phyloP scores from a whole-genome alignment of 2,113 vertebrate genomes.

The Pseudopipra pipra region DNA sequence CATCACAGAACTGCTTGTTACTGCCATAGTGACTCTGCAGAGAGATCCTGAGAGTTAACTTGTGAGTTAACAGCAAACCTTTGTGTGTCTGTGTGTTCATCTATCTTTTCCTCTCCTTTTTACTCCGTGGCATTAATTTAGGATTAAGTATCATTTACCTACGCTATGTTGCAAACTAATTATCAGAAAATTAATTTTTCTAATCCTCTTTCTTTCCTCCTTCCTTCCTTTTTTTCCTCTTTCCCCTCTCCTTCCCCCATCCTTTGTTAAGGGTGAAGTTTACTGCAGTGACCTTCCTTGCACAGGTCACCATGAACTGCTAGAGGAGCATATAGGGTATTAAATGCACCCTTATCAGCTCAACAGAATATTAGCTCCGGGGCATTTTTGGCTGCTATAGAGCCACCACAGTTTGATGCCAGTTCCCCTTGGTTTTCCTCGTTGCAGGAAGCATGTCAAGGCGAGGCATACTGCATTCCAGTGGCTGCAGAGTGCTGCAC shows the following conservation, averaged over 20 bases:
- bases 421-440: not conserved
- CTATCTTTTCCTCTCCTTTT: not conserved
- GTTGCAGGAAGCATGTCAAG: not conserved
- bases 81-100: not conserved
- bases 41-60: not conserved
- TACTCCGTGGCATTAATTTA: not conserved
- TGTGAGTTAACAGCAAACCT: not conserved
- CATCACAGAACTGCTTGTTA: not conserved
- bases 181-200: not conserved
- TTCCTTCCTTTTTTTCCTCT: not conserved
- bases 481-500: not conserved
- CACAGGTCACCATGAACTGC: not conserved
- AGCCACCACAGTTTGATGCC: not conserved
- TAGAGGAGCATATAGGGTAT: not conserved
- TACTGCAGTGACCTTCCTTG: not conserved
- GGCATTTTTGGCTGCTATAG: not conserved
- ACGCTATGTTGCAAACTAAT: not conserved
- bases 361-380: not conserved
- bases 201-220: not conserved
- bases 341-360: not conserved
- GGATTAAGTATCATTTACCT: not conserved
- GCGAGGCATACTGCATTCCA: not conserved
- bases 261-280: not conserved
- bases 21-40: not conserved
- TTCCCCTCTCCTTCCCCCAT: not conserved